phyloP scores from a whole-genome alignment of 2,113 vertebrate genomes.

The Cranoglanis bouderius region DNA sequence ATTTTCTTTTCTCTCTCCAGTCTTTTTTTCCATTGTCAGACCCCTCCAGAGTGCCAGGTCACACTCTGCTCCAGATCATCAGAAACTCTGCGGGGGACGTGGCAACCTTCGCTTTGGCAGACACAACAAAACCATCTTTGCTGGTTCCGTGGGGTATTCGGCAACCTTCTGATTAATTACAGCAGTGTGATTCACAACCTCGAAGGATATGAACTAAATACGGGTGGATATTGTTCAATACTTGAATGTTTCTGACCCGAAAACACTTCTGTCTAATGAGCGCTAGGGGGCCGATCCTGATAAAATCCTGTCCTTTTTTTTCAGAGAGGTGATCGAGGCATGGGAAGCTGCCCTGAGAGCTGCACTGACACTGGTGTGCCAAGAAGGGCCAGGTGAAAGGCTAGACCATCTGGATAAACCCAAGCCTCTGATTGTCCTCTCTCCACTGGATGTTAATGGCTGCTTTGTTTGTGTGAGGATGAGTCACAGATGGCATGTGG shows the following conservation, averaged over 20 bases:
- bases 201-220: slow-evolving; percentile 10
- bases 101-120: slow-evolving; percentile 43
- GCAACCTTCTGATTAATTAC: slow-evolving; percentile 33
- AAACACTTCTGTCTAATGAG: slow-evolving; percentile 32
- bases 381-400: slow-evolving; percentile 40
- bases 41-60: slow-evolving; percentile 42
- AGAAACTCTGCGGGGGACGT: slow-evolving; percentile 46
- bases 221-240: background rate
- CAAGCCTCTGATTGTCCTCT: slow-evolving; percentile 7
- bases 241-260: background rate
- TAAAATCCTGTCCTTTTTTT: slow-evolving; percentile 26
- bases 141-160: slow-evolving; percentile 17
- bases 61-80: slow-evolving; percentile 48
- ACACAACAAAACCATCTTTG: slow-evolving; percentile 29
- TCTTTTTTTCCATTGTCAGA: background rate
- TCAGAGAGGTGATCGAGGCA: slow-evolving; percentile 6
- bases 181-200: slow-evolving; percentile 10
- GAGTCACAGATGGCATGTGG: slow-evolving; percentile 34
- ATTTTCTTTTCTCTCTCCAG: slow-evolving; percentile 13
- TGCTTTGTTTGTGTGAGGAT: slow-evolving; percentile 43
- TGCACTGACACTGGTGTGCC: background rate
- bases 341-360: slow-evolving; percentile 24
- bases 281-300: slow-evolving; percentile 14
- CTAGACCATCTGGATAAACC: slow-evolving; percentile 38
- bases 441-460: slow-evolving; percentile 47